Conservation (phyloP, 1,140 invertebrate genomes). For the Harpegnathos saltator region DNA sequence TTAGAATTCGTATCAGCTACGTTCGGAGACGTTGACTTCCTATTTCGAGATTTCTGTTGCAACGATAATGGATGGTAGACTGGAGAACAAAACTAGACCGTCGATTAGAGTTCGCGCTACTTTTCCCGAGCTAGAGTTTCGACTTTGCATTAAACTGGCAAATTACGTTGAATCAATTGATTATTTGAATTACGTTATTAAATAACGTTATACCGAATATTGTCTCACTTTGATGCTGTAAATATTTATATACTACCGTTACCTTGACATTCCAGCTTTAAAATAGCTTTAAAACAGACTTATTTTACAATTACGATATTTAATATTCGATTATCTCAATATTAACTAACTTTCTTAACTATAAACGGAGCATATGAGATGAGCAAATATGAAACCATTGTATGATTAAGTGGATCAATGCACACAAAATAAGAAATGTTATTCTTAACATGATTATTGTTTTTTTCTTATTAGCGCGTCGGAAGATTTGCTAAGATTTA, state of each 20-base stretch:
- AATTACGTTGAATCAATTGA: too few species aligned
- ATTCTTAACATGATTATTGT: neutral
- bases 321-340: too few species aligned
- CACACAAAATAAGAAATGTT: neutral
- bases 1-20: neutral
- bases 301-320: too few species aligned
- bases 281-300: too few species aligned
- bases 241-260: too few species aligned
- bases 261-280: too few species aligned
- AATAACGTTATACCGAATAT: too few species aligned
- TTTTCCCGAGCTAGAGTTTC: too few species aligned
- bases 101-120: neutral
- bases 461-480: neutral
- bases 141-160: too few species aligned
- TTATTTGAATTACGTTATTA: too few species aligned
- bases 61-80: neutral
- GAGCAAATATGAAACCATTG: neutral
- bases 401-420: neutral
- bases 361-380: neutral
- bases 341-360: too few species aligned
- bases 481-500: neutral
- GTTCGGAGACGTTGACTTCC: neutral
- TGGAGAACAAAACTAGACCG: neutral
- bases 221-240: too few species aligned
- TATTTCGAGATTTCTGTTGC: slow-evolving; percentile 11